phyloP scores from a whole-genome alignment of 2,113 vertebrate genomes.

The Anguilla rostrata region DNA sequence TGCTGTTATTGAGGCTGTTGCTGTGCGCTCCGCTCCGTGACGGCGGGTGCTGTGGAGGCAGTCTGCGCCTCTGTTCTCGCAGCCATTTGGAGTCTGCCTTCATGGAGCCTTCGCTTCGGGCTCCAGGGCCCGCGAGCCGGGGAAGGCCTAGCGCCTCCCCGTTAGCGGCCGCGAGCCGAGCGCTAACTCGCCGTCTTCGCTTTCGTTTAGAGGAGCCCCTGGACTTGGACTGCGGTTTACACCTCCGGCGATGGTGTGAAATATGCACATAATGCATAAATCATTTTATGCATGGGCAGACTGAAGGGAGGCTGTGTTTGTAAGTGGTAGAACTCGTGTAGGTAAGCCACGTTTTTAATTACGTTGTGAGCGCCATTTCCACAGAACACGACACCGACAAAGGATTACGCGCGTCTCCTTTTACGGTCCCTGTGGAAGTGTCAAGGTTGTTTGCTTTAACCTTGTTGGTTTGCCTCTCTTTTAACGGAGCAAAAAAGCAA shows the following conservation, averaged over 20 bases:
- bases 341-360: conserved; percentile 27
- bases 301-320: conserved; percentile 23
- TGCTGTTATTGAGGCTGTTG: conserved; percentile 25
- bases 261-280: conserved; percentile 90
- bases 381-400: conserved; percentile 35
- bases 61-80: conserved; percentile 38
- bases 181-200: conserved; percentile 11
- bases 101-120: conserved; percentile 20
- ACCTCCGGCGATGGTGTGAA: conserved; percentile 59
- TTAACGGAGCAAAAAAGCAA: conserved; percentile 9
- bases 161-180: background rate
- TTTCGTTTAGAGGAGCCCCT: conserved; percentile 33
- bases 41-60: conserved; percentile 9
- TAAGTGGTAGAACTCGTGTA: background rate
- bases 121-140: background rate
- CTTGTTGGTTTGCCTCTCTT: conserved; percentile 64
- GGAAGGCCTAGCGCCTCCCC: background rate
- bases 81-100: conserved; percentile 21
- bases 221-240: conserved; percentile 45
- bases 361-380: conserved; percentile 57
- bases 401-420: conserved; percentile 18
- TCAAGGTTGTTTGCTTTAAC: conserved; percentile 86
- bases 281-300: conserved; percentile 61
- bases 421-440: conserved; percentile 56
- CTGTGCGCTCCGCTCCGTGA: conserved; percentile 22